Percentiles rank a stretch among this genome's conserved stretches.
These are phyloP conservation scores for Mercenaria mercenaria DNA, from an alignment of 1,140 invertebrate species.

Conservation along the genomic window DNA sequence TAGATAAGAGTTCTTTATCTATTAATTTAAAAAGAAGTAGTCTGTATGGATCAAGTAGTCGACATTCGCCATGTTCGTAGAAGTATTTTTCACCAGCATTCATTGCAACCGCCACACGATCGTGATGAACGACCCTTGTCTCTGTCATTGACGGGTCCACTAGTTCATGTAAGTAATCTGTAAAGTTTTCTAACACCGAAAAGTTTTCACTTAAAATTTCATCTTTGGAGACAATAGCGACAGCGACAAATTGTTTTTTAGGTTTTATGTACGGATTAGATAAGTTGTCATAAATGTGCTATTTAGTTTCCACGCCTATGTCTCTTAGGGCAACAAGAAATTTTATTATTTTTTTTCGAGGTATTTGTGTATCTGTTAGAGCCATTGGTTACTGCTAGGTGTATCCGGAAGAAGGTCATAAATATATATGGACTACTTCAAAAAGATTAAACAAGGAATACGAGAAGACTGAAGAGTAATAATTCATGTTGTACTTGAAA, in stretches of 20 bases:
- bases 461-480: no score
- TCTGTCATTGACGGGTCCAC: neutral
- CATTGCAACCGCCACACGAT: neutral
- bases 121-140: neutral
- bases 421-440: no score
- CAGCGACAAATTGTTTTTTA: neutral
- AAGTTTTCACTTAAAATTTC: neutral
- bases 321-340: neutral
- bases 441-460: no score
- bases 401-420: no score
- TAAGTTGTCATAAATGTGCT: neutral
- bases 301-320: neutral
- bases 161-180: neutral
- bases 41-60: conserved; percentile 7
- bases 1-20: neutral
- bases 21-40: neutral
- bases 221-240: neutral
- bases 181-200: neutral
- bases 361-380: neutral
- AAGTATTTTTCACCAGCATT: neutral
- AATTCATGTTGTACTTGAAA: no score
- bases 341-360: neutral
- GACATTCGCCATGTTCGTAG: neutral
- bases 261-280: neutral
- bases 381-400: no score